These are phyloP conservation scores for Vespertilio murinus DNA, from an alignment of 2,797 vertebrate genomes.

Conservation along the genomic window DNA sequence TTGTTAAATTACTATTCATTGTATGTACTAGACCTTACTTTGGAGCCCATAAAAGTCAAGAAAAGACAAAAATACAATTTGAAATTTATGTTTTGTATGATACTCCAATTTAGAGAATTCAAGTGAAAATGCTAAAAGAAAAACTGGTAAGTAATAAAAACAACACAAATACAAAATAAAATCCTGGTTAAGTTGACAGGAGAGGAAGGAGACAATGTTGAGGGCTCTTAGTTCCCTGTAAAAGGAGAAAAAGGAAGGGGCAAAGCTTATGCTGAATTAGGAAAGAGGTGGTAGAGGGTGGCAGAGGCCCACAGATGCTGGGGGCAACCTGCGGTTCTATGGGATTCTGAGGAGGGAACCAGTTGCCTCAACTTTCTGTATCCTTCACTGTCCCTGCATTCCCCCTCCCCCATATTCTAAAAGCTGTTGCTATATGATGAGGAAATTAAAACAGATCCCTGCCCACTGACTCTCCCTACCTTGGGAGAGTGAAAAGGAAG, in stretches of 20 bases:
- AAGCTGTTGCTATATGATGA: neutral
- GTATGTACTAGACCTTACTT: neutral
- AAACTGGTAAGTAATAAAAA: neutral
- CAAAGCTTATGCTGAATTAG: neutral
- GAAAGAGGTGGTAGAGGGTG: neutral
- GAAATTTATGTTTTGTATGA: neutral
- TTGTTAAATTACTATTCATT: neutral
- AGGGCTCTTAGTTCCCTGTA: neutral
- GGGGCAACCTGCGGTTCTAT: neutral
- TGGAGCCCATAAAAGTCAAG: neutral
- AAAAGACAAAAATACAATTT: conserved; percentile 7
- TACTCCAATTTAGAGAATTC: neutral
- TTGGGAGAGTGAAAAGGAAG: neutral
- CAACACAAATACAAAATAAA: neutral
- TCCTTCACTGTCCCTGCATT: neutral
- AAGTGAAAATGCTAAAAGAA: neutral
- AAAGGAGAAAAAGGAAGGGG: neutral
- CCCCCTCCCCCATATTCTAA: neutral
- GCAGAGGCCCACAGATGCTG: neutral
- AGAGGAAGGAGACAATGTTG: neutral
- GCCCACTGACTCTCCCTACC: no score
- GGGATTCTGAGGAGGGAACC: neutral
- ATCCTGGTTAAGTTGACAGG: neutral
- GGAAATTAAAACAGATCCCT: neutral
- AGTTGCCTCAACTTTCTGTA: neutral